Evolutionary conservation across 2,113 vertebrate genomes (phyloP), one percentile per base, ranked within the genome.

Genomic region (Smithornis capensis): DNA sequence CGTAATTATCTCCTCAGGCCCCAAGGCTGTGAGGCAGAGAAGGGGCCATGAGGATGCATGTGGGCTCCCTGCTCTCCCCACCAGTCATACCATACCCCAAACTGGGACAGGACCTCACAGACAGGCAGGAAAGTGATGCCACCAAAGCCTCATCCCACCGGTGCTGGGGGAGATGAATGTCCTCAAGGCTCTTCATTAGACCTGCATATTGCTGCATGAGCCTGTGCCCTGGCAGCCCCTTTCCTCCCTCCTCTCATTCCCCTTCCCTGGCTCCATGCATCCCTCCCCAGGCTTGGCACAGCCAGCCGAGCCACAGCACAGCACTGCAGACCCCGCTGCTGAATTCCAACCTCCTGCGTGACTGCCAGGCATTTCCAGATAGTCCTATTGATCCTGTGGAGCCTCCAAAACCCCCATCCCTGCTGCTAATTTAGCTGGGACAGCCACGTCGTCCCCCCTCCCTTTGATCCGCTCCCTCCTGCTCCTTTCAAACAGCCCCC

Each of bases 381-480:
- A 63, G 91, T 64, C 65, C 92, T 87, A 95, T 95, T 84, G 94
- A 95, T 96, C 96, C 92, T 63, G 77, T 17, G 81, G 73, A 92
- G 96, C 93, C 91, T 94, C 91, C 94, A 17, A 86, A 88, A 31
- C 29, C 80, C 93, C 81, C 55, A 1, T 19, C 84, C 87, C 91
- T 47, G 87, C 75, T 24, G 94, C 95, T 95, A 73, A 95, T 96
- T 96, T 91, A 91, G 65, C 95, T 55, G 92, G 95, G 95, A 92
- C 33, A 24, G 90, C 82, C 27, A 2, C 14, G 23, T 33, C 22
- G 27, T 78, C 91, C 94, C 95, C 91, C 35, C 83, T 88, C 9
- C 73, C 90, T 97, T 95, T 96, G 94, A 97, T 96, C 87, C 10
- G 3, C 93, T 94, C 69, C 75, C 31, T 87, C 74, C 69, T 19